phyloP scores from a whole-genome alignment of 1,140 invertebrate species.

The Rhopalosiphum padi region DNA sequence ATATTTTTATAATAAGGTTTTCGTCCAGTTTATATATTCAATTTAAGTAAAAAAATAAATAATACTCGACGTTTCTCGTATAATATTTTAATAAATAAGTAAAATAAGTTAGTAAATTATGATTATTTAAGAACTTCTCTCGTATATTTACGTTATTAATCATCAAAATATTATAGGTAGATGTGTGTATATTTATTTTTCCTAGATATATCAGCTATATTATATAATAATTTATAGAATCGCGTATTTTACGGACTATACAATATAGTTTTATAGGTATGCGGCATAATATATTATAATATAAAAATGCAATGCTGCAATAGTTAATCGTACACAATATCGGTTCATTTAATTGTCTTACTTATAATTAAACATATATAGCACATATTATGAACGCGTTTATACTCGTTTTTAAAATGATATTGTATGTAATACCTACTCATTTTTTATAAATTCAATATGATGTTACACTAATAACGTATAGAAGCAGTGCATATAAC shows the following conservation, averaged over 20 bases:
- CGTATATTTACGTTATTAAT: neutral
- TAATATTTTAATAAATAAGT: neutral
- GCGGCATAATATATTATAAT: neutral
- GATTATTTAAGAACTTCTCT: neutral
- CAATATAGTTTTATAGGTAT: neutral
- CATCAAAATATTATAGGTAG: neutral
- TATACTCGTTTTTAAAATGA: neutral
- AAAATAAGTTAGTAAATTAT: constrained; percentile 25
- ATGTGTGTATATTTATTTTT: neutral
- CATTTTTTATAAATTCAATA: neutral
- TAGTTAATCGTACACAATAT: neutral
- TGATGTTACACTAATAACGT: neutral
- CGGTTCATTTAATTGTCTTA: neutral
- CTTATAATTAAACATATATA: neutral
- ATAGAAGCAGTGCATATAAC: neutral
- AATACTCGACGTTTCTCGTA: neutral
- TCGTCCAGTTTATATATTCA: constrained; percentile 25
- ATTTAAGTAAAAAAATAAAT: constrained; percentile 22
- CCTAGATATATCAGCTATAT: neutral
- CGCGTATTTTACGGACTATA: neutral
- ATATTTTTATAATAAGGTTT: constrained; percentile 48
- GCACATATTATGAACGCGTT: neutral
- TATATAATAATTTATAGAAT: neutral
- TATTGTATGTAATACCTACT: no score
- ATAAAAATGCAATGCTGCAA: neutral